A percentile compares a stretch with the other conserved stretches of the same genome.
Evolutionary conservation across 2,797 vertebrate species (phyloP).

Genomic region (Catostomus latipinnis): DNA sequence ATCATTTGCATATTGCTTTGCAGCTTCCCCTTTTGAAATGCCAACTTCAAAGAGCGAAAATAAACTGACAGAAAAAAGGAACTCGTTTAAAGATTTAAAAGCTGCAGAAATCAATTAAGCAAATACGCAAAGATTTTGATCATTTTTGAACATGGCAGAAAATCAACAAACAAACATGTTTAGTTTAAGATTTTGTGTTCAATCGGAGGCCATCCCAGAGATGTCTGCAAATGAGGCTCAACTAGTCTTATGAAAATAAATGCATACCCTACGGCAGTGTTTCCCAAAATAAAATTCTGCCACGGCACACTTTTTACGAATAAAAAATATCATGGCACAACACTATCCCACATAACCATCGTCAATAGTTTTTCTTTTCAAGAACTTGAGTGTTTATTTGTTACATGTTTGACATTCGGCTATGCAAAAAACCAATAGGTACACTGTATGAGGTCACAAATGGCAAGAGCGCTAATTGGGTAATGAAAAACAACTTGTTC

Average conservation of each 20-base stretch:
- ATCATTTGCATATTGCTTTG: constrained; percentile 65
- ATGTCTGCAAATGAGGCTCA: constrained; percentile 17
- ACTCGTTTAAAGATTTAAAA: constrained; percentile 67
- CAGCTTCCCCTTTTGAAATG: constrained; percentile 59
- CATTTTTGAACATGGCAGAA: constrained; percentile 56
- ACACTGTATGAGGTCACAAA: too few species aligned
- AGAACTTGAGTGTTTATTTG: too few species aligned
- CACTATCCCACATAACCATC: too few species aligned
- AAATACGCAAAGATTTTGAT: constrained; percentile 62
- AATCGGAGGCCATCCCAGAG: constrained; percentile 47
- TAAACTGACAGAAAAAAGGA: constrained; percentile 63
- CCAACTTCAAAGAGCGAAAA: constrained; percentile 64
- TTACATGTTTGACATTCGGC: too few species aligned
- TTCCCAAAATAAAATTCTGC: too few species aligned
- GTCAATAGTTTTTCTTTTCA: too few species aligned
- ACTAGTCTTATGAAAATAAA: constrained; percentile 43
- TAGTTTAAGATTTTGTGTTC: constrained; percentile 56
- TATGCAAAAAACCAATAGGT: too few species aligned
- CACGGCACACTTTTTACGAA: too few species aligned
- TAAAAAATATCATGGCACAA: too few species aligned
- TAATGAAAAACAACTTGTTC: too few species aligned
- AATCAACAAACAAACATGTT: constrained; percentile 63
- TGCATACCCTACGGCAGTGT: neutral
- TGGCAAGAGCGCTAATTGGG: too few species aligned
- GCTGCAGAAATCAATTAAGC: constrained; percentile 67